phyloP scores from a whole-genome alignment of 1,140 invertebrate genomes.

The Microplitis mediator region DNA sequence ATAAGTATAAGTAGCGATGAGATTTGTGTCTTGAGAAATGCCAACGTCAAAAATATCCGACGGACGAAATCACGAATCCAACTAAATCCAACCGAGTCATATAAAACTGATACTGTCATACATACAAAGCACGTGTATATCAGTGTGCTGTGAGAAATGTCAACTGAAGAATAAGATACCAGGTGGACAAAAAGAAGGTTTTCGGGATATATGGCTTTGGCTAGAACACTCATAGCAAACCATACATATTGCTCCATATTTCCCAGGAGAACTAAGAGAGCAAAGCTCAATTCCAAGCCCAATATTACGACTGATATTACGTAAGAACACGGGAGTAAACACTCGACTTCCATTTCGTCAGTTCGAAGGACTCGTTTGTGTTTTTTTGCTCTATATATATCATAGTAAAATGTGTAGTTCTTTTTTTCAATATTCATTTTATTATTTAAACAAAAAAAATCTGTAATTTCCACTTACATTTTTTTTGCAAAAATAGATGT shows the following conservation, averaged over 20 bases:
- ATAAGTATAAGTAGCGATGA: not conserved
- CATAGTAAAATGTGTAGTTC: not conserved
- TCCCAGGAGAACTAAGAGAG: conserved; percentile 43
- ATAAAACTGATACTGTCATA: conserved; percentile 11
- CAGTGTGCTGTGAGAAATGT: conserved; percentile 3
- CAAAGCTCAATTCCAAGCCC: conserved; percentile 45
- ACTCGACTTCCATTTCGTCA: conserved; percentile 29
- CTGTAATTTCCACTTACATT: too few species aligned
- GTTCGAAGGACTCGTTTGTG: not conserved
- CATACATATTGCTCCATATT: conserved; percentile 45
- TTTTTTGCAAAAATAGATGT: too few species aligned
- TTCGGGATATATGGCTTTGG: not conserved
- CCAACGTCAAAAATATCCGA: conserved; percentile 1
- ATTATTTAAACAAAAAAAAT: too few species aligned
- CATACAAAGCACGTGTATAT: conserved; percentile 10
- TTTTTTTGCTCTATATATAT: not conserved
- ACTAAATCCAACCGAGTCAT: not conserved
- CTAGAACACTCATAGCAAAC: not conserved
- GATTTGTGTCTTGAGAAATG: not conserved
- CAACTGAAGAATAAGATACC: conserved; percentile 25
- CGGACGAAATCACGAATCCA: conserved; percentile 2
- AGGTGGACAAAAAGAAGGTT: conserved; percentile 15
- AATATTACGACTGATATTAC: conserved; percentile 35
- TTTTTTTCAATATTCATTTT: too few species aligned
- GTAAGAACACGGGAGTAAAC: conserved; percentile 19